These are phyloP conservation scores for Zygogramma bicolorata DNA, from an alignment of 2,888 invertebrate species.

Conservation along the genomic window DNA sequence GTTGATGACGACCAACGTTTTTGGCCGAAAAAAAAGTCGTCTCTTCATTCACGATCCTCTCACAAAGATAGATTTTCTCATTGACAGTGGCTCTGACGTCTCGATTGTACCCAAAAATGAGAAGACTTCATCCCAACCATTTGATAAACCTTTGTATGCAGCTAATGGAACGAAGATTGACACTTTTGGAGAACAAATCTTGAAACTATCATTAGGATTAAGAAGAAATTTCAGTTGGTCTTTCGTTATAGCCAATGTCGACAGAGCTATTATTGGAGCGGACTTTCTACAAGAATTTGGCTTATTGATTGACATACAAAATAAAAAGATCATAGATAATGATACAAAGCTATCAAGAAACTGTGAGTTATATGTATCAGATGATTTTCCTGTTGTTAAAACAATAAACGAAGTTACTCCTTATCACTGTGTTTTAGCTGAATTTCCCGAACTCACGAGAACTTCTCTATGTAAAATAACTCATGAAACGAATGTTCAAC, in stretches of 20 bases:
- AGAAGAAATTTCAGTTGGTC: conserved; percentile 18
- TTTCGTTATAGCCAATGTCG: conserved; percentile 23
- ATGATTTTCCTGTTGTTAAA: too few species aligned
- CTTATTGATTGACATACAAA: too few species aligned
- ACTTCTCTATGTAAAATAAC: too few species aligned
- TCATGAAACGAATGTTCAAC: too few species aligned
- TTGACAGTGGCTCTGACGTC: background rate
- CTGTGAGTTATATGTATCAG: too few species aligned
- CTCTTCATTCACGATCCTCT: background rate
- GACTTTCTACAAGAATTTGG: too few species aligned
- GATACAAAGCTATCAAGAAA: too few species aligned
- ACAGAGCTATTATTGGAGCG: conserved; percentile 15
- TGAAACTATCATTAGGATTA: conserved; percentile 10
- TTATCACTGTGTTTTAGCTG: too few species aligned
- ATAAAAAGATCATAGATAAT: too few species aligned
- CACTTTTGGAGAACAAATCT: conserved; percentile 16
- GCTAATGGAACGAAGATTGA: conserved; percentile 16
- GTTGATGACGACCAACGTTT: background rate
- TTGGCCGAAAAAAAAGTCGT: background rate
- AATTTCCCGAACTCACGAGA: too few species aligned
- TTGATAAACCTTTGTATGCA: conserved; percentile 18
- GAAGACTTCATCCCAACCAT: background rate
- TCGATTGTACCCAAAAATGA: too few species aligned
- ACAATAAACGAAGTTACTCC: too few species aligned
- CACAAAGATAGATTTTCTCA: background rate